Evolutionary conservation across 2,797 vertebrate genomes (phyloP), one percentile per base, ranked within the genome.

Genomic region (Pangasius larnaudii): DNA sequence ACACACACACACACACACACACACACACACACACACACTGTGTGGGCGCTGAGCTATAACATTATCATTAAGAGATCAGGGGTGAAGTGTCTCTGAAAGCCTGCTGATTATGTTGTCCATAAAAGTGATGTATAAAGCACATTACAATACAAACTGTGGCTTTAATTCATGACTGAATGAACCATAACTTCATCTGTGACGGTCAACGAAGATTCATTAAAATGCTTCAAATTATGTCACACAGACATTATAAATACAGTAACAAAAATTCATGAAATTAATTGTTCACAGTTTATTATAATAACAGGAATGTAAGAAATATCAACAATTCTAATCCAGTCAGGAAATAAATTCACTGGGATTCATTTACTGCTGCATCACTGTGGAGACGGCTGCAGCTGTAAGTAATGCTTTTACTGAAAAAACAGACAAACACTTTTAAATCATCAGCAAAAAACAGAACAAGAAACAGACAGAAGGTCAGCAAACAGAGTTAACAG

Each of bases 1-100:
- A 22, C 67, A 49, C 46, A 49, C 46, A 16, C 65, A 36, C 30
- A 49, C 42, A 36, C 67, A 67, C 65, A 69, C 65, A 65, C 63
- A 69, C 30, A 67, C 63, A 30, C 63, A 72, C 69, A 74, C 39
- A 74, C 71, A 27, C 39, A 74, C 22, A 13, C 74, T 5, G 49
- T 53, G 75, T 78, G 75, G 75, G 49, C 30, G 3, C 51, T 79
- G n/a, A 56, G 51, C 75, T 78, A 30, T 78, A 56, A 30, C 7
- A 56, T 19, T 79, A 79, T 56, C 75, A 79, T 79, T 33, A 56
- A 22, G 7, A 79, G 75, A 33, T 56, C 51, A 79, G 75, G 33
- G 51, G 75, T 79, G n/a, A 82, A 46, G 80, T 63, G 59, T 63
- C 58, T 63, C 80, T 83, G 59, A 46, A 63, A 63, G 59, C 22